Conservation (phyloP, 2,113 vertebrate species). For the Hypocryptadius cinnamomeus region DNA sequence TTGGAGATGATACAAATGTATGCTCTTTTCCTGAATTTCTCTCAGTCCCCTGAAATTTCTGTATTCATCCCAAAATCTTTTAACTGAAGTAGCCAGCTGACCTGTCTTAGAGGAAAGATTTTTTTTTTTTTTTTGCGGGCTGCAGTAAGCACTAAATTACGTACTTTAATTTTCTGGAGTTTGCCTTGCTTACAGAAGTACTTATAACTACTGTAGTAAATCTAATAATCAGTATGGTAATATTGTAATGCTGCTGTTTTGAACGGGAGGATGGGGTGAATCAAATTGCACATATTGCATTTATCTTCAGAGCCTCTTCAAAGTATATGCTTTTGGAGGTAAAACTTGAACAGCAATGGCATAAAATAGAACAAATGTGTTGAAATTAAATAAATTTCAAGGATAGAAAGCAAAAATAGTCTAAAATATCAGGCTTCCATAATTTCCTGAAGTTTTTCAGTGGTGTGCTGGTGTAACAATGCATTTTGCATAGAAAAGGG, state of each 20-base stretch:
- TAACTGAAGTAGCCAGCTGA: not conserved
- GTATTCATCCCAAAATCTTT: not conserved
- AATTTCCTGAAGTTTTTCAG: not conserved
- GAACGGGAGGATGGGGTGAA: not conserved
- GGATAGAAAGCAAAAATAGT: not conserved
- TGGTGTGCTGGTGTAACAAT: not conserved
- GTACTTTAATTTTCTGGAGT: not conserved
- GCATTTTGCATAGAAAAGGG: not conserved
- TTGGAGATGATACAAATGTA: not conserved
- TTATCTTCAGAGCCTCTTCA: not conserved
- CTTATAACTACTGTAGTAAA: not conserved
- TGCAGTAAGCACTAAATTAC: not conserved
- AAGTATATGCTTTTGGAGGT: not conserved
- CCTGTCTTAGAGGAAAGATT: not conserved
- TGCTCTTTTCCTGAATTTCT: not conserved
- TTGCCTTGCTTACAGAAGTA: not conserved
- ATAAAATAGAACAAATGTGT: not conserved
- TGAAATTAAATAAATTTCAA: not conserved
- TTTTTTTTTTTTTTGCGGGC: accelerated
- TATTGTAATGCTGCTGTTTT: not conserved
- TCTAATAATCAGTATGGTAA: not conserved
- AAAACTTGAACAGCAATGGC: not conserved
- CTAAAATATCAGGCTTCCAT: not conserved
- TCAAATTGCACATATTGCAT: not conserved
- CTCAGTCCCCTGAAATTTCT: not conserved